Evolutionary conservation across 2,888 invertebrate genomes (phyloP), one percentile per base, ranked within the genome.

Genomic region (Eupelmus urozonus): DNA sequence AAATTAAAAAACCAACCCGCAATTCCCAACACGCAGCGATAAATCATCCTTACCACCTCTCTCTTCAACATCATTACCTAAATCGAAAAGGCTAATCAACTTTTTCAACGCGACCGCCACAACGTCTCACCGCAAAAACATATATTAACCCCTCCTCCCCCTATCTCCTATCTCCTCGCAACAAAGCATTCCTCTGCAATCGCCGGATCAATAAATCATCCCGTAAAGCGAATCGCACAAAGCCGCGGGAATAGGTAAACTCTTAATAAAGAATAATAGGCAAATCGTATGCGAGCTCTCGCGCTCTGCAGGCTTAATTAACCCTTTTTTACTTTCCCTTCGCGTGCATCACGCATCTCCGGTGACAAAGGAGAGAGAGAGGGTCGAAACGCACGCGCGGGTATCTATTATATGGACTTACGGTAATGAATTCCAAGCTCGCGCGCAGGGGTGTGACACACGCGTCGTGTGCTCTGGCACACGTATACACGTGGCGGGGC

Each of bases 381-480:
- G 34, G 34, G 34, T 34, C 9, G 3, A 1, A 25, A 16, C 49
- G 65, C 59, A 53, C 40, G 63, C 49, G 18, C 49, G 53, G 60
- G 27, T 63, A 72, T 72, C 40, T 72, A 45, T 42, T 55, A 49
- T 51, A 59, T 70, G 74, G 57, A 67, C 69, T 34, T 27, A 51
- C 23, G 70, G 70, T 79, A 79, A 79, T 75, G 75, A 79, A 71
- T 75, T 74, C 27, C 49, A 18, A 40, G 60, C 16, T 34, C 34
- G 5, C 3, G 9, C 49, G 23, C 2, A 71, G 57, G 74, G 75
- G 75, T 73, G 79, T 78, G 79, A 71, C 75, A 57, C 51, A 20
- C 13, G n/a, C 62, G 18, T 23, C 9, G 34, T 11, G 20, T 9
- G 9, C 34, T 5, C 34, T 5, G 3, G 34, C 34, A 34, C 9